Percentiles rank a stretch among this genome's conserved stretches.
Evolutionary conservation across 2,113 vertebrate species (phyloP).

Genomic region (Odontophorus gujanensis): DNA sequence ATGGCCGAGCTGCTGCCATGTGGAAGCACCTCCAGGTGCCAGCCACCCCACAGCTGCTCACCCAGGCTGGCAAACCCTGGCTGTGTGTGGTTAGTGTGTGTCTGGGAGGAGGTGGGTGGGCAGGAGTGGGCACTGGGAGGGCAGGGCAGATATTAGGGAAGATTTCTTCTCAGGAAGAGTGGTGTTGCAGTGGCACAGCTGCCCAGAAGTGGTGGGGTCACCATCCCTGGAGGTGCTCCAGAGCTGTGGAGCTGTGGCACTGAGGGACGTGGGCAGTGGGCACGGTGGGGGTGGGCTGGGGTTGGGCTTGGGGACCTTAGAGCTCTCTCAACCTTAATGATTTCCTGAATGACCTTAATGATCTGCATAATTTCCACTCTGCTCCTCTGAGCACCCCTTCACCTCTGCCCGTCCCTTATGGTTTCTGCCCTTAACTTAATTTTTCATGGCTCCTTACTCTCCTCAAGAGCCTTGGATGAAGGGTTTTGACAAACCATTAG

Average conservation of each 20-base stretch:
- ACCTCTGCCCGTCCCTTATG: background rate
- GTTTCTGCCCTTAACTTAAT: background rate
- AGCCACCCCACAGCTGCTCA: background rate
- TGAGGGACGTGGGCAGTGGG: too few species aligned
- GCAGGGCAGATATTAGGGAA: too few species aligned
- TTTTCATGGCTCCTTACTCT: background rate
- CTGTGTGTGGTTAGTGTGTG: fast-evolving
- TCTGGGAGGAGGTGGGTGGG: background rate
- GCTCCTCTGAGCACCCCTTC: background rate
- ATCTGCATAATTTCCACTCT: background rate
- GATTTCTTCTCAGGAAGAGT: too few species aligned
- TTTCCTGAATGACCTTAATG: too few species aligned
- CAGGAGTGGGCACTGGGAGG: background rate
- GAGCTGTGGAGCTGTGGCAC: too few species aligned
- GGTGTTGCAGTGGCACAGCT: too few species aligned
- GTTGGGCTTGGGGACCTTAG: too few species aligned
- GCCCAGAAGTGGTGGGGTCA: too few species aligned
- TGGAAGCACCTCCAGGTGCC: slow-evolving; percentile 32
- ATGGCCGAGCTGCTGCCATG: background rate
- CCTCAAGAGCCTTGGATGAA: background rate
- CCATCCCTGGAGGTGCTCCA: too few species aligned
- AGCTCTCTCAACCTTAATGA: too few species aligned
- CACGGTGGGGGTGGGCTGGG: too few species aligned
- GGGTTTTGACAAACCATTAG: background rate
- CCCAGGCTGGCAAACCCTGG: background rate